These are phyloP conservation scores for Diphyllodes magnificus DNA, from an alignment of 2,113 vertebrate species.

Conservation along the genomic window DNA sequence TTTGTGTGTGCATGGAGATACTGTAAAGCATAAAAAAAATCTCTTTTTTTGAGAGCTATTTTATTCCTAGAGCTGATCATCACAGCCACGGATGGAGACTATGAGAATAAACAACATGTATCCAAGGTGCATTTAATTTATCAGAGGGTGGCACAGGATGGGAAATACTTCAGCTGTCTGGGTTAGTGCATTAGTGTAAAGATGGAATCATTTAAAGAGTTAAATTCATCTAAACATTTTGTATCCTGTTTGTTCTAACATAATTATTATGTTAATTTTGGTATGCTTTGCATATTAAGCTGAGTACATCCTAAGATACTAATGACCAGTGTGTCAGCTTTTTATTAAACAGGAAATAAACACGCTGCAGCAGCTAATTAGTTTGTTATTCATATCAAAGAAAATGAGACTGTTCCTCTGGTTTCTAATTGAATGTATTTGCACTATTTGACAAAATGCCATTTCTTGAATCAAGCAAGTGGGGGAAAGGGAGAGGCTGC, in stretches of 20 bases:
- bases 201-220: conserved; percentile 65
- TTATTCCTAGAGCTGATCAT: not conserved
- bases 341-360: conserved; percentile 78
- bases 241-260: conserved; percentile 67
- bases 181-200: conserved; percentile 45
- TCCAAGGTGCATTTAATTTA: conserved; percentile 17
- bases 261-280: conserved; percentile 74
- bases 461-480: not conserved
- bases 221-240: conserved; percentile 70
- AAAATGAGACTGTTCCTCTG: conserved; percentile 6
- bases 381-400: conserved; percentile 65
- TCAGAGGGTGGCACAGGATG: not conserved
- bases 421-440: not conserved
- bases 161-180: conserved; percentile 50
- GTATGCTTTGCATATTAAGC: conserved; percentile 68
- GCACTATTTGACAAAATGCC: not conserved
- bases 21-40: not conserved
- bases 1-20: not conserved
- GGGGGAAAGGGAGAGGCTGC: not conserved
- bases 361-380: conserved; percentile 60
- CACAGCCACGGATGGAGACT: not conserved
- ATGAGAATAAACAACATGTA: not conserved
- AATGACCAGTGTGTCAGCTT: conserved; percentile 68
- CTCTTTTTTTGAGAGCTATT: not conserved
- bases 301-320: conserved; percentile 52